Base-by-base conservation (phyloP, 2,888 invertebrate species). In the Eumacrocentrus americanus region DNA sequence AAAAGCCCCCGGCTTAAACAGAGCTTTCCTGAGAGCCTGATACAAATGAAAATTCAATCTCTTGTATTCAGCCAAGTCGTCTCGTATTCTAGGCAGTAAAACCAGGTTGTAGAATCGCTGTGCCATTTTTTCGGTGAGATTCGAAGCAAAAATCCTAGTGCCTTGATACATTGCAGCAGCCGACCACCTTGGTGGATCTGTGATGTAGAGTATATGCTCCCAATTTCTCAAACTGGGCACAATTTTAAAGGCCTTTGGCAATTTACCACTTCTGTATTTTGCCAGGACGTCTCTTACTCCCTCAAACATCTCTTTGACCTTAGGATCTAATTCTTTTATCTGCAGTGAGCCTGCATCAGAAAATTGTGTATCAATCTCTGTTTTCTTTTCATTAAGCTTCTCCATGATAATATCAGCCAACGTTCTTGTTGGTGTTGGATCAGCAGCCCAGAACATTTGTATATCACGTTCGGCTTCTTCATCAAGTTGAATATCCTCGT, bases 171-270 rank as follows among this genome's bases (percentile, higher is more conserved):
- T 93, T 0, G 98, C 94, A 42, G 98, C 98, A 14, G 99, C 97
- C 56, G 95, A 92, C 99, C 99, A 99, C 40, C 87, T 88, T n/a
- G 93, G 89, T 6, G 99, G 98, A 80, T 86, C 84, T 20, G 92
- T 93, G 22, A 94, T 84, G 69, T 90, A 90, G 18, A 94, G 81
- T 70, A 94, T 88, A 81, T 96, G 94, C 78, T 97, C 97, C 98
- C 98, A 98, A 81, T 97, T 96, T 60, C 87, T 86, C 58, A 98
- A 83, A 77, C 89, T 89, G 2, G 98, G 98, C 64, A 99, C 88
- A 75, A 97, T 90, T 85, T 99, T 99, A 80, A 99, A 98, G 1
- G 98, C 96, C 81, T 99, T 98, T 0, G 99, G 99, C 34, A 99
- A 83, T 83, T 96, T 97, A 20, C 99, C 99, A 77, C 94, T 95